Evolutionary conservation across 2,888 invertebrate genomes (phyloP).

Genomic region (Yponomeuta evonymella): DNA sequence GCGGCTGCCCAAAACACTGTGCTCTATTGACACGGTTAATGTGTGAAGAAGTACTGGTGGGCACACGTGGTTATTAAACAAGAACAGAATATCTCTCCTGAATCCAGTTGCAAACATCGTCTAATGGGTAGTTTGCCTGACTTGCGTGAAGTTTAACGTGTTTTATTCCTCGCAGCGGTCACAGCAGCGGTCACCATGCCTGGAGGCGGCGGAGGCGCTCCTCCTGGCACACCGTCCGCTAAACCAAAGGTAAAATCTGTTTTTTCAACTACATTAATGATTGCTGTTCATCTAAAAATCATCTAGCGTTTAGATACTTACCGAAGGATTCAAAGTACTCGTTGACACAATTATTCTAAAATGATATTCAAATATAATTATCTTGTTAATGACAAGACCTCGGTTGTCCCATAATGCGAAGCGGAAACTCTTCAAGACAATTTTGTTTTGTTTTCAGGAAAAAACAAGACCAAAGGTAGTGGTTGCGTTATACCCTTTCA

Average conservation of each 20-base stretch:
- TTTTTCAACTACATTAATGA: slow-evolving; percentile 11
- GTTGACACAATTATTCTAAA: no score
- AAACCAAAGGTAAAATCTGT: slow-evolving; percentile 81
- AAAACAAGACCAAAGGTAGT: slow-evolving; percentile 87
- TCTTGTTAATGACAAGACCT: slow-evolving; percentile 16
- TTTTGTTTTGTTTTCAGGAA: slow-evolving; percentile 69
- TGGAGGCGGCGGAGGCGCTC: slow-evolving; percentile 85
- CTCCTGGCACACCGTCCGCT: slow-evolving; percentile 88
- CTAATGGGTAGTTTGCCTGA: not conserved
- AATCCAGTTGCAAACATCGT: not conserved
- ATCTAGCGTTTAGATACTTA: no score
- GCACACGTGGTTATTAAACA: not conserved
- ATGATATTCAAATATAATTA: no score
- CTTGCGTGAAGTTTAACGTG: not conserved
- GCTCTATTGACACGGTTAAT: not conserved
- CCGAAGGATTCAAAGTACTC: no score
- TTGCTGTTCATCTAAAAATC: no score
- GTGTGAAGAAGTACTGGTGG: not conserved
- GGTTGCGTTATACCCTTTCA: slow-evolving; percentile 92
- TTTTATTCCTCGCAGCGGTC: slow-evolving; percentile 39
- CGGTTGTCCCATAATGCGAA: not conserved
- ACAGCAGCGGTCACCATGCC: slow-evolving; percentile 71
- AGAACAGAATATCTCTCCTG: not conserved
- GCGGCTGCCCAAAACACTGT: not conserved
- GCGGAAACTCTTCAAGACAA: not conserved